These are phyloP conservation scores for Pyrocoelia pectoralis DNA, from an alignment of 2,888 invertebrate species.

Conservation along the genomic window DNA sequence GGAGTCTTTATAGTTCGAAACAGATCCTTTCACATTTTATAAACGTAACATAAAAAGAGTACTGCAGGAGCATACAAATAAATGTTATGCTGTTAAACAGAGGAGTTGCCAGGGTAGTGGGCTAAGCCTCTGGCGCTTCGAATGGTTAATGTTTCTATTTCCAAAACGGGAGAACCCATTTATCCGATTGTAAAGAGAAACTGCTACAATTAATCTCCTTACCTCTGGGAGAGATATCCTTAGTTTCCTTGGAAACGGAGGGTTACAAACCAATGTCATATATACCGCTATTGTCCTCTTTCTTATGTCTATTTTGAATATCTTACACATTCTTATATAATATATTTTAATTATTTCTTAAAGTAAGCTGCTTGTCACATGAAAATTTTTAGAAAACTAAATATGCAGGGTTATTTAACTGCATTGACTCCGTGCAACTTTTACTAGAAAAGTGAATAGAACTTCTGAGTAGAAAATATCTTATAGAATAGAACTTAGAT, in stretches of 20 bases:
- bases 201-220: constrained; percentile 61
- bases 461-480: too few species aligned
- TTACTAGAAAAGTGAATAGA: too few species aligned
- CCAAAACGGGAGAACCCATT: constrained; percentile 58
- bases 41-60: constrained; percentile 29
- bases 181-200: constrained; percentile 61
- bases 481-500: too few species aligned
- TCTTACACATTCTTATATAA: constrained; percentile 34
- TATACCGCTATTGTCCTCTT: constrained; percentile 46
- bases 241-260: constrained; percentile 53
- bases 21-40: constrained; percentile 26
- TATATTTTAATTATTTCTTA: constrained; percentile 10
- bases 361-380: too few species aligned
- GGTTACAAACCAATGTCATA: constrained; percentile 47
- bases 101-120: constrained; percentile 36
- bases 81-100: constrained; percentile 34
- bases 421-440: too few species aligned
- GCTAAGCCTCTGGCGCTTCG: constrained; percentile 41
- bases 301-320: constrained; percentile 46
- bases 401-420: not conserved
- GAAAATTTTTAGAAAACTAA: constrained; percentile 17
- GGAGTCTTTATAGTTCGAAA: constrained; percentile 8
- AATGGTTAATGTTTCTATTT: constrained; percentile 61
- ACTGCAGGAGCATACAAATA: constrained; percentile 32
- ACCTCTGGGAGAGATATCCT: constrained; percentile 60